Evolutionary conservation across 92 coral and sea anemone species (phyloP), one percentile per base, ranked within the genome.

Genomic region (Actinernus sp.): DNA sequence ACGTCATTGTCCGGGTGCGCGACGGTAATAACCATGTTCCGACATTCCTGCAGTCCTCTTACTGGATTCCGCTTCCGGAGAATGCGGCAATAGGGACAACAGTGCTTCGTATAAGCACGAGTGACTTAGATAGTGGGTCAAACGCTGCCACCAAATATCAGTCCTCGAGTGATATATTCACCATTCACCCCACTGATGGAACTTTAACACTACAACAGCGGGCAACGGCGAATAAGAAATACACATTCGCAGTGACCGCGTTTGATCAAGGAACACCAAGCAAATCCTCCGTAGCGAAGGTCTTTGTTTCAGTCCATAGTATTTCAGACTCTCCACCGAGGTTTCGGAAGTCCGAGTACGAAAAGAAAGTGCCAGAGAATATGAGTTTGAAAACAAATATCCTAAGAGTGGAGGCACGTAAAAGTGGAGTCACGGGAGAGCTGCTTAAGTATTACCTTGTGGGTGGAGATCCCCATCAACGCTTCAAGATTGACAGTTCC

Each of bases 11-110:
- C 4, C 70, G 79, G 37, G 93, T 95, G 11, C 77, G 66, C 23
- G 99, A 91, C 73, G 84, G 85, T 13, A 93, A 91, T 71, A 95
- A 91, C 76, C 79, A 95, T 56, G 72, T 61, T 24, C 99, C 99
- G 1, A 60, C 62, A 46, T 95, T 95, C 75, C 69, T 68, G 12
- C 97, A 83, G 74, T 71, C 96, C 0, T 94, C 99, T 10, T 95
- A 95, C 62, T 91, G 94, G 97, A 73, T 74, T 7, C 64, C 95
- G 0, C 39, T 69, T 9, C 73, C 86, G 13, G 82, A 72, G 37
- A 86, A 70, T 31, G 62, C 94, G 36, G 71, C 81, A 27, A 53
- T 61, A 9, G 81, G 82, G 8, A 30, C 92, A 5, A 59, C 71
- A 11, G 73, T 91, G 13, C 37, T 91, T 30, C 78, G 63, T 17